Conservation (phyloP, 1,140 invertebrate species). For the Psix sp. region DNA sequence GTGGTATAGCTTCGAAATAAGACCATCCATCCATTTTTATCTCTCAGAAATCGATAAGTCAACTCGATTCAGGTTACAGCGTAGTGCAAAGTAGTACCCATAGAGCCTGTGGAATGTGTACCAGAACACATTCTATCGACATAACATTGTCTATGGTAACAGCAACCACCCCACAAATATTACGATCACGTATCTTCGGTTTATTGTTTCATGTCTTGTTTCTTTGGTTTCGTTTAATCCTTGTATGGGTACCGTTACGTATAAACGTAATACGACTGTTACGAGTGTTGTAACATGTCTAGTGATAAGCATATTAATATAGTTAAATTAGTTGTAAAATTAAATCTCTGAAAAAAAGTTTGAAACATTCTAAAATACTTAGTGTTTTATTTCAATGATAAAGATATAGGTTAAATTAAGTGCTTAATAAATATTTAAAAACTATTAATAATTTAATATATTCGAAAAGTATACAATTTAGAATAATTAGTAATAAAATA, state of each 20-base stretch:
- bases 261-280: conserved; percentile 24
- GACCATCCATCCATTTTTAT: conserved; percentile 25
- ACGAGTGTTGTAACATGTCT: conserved; percentile 35
- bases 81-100: neutral
- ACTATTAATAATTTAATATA: too few relatives aligned
- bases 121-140: conserved; percentile 16
- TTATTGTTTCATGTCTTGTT: conserved; percentile 28
- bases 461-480: too few relatives aligned
- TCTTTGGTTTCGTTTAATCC: conserved; percentile 38
- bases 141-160: conserved; percentile 4
- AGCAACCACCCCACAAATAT: conserved; percentile 7
- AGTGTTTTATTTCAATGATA: neutral
- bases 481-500: too few relatives aligned
- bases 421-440: too few relatives aligned
- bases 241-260: conserved; percentile 34
- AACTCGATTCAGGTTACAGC: conserved; percentile 15
- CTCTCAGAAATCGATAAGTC: conserved; percentile 19
- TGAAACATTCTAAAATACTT: conserved; percentile 8
- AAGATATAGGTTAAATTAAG: too few relatives aligned
- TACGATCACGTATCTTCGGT: conserved; percentile 28
- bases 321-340: conserved; percentile 7
- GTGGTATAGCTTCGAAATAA: neutral
- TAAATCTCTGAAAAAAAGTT: conserved; percentile 19
- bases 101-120: neutral
- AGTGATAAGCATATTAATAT: conserved; percentile 29